phyloP scores from a whole-genome alignment of 2,797 vertebrate species.

The Tokudaia tokunoshimensis region DNA sequence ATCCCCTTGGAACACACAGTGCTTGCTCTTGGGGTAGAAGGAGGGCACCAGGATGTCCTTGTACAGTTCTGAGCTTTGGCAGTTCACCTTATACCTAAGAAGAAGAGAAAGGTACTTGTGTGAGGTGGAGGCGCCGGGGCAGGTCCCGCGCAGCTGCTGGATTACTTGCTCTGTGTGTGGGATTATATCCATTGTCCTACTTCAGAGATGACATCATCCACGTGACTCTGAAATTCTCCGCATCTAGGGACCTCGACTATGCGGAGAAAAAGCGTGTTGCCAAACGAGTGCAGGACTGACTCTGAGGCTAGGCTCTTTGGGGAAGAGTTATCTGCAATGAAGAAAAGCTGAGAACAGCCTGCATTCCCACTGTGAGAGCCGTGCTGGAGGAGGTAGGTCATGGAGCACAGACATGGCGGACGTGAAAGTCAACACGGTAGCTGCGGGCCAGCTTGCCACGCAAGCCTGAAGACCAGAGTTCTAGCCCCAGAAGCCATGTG shows the following conservation, averaged over 20 bases:
- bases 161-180: background rate
- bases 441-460: too few species aligned
- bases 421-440: background rate
- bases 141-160: background rate
- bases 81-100: slow-evolving; percentile 93
- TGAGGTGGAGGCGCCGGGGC: background rate
- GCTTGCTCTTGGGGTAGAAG: slow-evolving; percentile 91
- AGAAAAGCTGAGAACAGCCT: background rate
- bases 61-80: slow-evolving; percentile 94
- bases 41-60: slow-evolving; percentile 96
- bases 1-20: slow-evolving; percentile 97
- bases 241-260: rapidly evolving
- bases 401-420: rapidly evolving
- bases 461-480: background rate
- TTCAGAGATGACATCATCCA: background rate
- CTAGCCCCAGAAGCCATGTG: background rate
- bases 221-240: background rate
- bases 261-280: rapidly evolving
- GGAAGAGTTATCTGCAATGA: background rate
- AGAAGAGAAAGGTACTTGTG: slow-evolving; percentile 37
- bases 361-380: rapidly evolving
- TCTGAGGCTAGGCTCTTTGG: background rate
- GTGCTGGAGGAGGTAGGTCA: background rate
- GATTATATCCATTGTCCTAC: background rate
- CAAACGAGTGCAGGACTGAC: background rate